Percentiles rank a stretch among this genome's conserved stretches.
Evolutionary conservation across 2,797 vertebrate genomes (phyloP).

Genomic region (Falco cherrug): DNA sequence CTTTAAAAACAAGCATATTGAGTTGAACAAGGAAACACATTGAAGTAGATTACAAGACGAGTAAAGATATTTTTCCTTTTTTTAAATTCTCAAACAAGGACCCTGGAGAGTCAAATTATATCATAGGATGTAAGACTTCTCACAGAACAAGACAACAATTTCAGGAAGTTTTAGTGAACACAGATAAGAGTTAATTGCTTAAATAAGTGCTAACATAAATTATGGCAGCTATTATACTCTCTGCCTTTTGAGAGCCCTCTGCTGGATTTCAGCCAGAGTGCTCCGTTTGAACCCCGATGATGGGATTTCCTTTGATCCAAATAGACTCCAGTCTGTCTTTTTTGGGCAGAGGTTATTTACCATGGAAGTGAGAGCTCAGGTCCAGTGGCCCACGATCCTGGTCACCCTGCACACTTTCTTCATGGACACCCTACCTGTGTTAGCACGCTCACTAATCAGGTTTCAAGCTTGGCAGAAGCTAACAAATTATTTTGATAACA

Average conservation of each 20-base stretch:
- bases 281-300: background rate
- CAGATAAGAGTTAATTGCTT: constrained; percentile 60
- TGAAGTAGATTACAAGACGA: background rate
- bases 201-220: constrained; percentile 42
- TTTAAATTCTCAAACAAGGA: background rate
- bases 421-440: background rate
- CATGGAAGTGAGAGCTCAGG: background rate
- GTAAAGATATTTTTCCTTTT: background rate
- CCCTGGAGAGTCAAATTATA: background rate
- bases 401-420: background rate
- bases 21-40: background rate
- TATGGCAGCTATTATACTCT: background rate
- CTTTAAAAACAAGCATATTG: background rate
- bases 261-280: constrained; percentile 11
- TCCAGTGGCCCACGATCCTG: background rate
- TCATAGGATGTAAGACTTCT: constrained; percentile 31
- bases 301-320: constrained; percentile 5
- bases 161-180: constrained; percentile 51
- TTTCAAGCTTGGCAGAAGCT: background rate
- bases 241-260: background rate
- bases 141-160: constrained; percentile 50
- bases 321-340: background rate
- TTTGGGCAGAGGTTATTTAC: background rate
- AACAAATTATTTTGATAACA: background rate
- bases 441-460: background rate